Evolutionary conservation across 53 echinoderm and acorn worm genomes (phyloP), one percentile per base, ranked within the genome.

Genomic region (Patiria pectinifera): DNA sequence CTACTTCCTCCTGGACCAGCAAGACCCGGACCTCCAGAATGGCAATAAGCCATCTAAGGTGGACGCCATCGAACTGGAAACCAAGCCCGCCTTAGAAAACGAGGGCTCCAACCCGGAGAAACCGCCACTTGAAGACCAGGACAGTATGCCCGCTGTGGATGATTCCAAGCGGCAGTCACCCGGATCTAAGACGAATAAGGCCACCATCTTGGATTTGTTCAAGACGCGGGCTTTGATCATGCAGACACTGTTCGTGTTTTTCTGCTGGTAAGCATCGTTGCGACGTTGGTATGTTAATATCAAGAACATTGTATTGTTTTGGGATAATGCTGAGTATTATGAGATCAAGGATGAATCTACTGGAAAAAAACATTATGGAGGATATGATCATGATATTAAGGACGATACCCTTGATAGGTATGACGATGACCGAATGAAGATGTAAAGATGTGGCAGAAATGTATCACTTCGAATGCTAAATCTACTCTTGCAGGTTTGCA

Each of bases 131-230:
- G 80, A 79, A 4, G 80, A 79, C 10, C 45, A 10, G 14, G 43
- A 44, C 63, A 24, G 13, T 44, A 1, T 11, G 47, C 19, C 58
- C 13, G 23, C 24, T 2, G 18, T 3, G 12, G 61, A 15, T 8
- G 44, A 61, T 35, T 71, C 18, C 16, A 4, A 18, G 59, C 59
- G 62, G 6, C 78, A 26, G 58, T 13, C n/a, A 26, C 69, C 22
- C 19, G 46, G 10, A 59, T 61, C 62, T 11, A 62, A 19, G 69
- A 24, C 11, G 46, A 69, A 46, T n/a, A 90, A 80, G 80, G 59
- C 63, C 2, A 80, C 90, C 45, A 18, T 90, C 16, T 58, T 90
- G 90, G 90, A 90, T 46, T 66, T 90, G 80, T 90, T 90, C 81
- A 90, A 45, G 63, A 90, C 90, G 6, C 90, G 62, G 11, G 62